Conservation (phyloP, 2,797 vertebrate genomes). For the Acanthopagrus latus region DNA sequence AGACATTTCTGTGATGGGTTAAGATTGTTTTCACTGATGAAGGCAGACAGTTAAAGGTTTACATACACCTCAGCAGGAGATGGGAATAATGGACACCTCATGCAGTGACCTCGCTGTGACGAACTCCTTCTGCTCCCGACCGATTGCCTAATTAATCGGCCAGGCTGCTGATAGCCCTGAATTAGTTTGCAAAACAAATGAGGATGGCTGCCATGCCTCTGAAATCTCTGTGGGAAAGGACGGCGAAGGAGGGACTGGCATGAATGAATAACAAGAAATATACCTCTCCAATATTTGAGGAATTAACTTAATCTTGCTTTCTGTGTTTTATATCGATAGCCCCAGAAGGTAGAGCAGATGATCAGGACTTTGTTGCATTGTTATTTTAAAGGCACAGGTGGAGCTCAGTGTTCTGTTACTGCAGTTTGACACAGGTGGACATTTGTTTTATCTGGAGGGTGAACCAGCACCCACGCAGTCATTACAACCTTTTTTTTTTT, state of each 20-base stretch:
- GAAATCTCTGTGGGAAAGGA: constrained; percentile 38
- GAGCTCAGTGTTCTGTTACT: background rate
- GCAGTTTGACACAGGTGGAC: constrained; percentile 24
- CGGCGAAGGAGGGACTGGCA: constrained; percentile 13
- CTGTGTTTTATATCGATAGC: background rate
- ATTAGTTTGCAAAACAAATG: constrained; percentile 78
- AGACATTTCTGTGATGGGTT: background rate
- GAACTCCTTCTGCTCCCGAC: constrained; percentile 49
- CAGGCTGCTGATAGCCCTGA: constrained; percentile 70
- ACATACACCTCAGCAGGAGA: constrained; percentile 29
- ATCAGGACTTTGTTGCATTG: background rate
- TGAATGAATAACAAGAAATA: constrained; percentile 32
- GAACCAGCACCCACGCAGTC: constrained; percentile 43
- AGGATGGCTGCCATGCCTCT: constrained; percentile 44
- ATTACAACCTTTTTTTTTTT: constrained; percentile 21
- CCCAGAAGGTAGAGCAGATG: background rate
- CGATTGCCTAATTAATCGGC: constrained; percentile 73
- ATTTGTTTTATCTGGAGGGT: constrained; percentile 30
- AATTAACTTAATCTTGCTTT: background rate
- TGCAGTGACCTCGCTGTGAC: constrained; percentile 63
- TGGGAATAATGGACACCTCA: constrained; percentile 48
- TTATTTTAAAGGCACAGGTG: constrained; percentile 12
- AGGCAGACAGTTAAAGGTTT: constrained; percentile 23
- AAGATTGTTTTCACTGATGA: constrained; percentile 9
- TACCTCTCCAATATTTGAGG: background rate